Conservation (phyloP, 1,140 invertebrate genomes). For the Luehdorfia chinensis region DNA sequence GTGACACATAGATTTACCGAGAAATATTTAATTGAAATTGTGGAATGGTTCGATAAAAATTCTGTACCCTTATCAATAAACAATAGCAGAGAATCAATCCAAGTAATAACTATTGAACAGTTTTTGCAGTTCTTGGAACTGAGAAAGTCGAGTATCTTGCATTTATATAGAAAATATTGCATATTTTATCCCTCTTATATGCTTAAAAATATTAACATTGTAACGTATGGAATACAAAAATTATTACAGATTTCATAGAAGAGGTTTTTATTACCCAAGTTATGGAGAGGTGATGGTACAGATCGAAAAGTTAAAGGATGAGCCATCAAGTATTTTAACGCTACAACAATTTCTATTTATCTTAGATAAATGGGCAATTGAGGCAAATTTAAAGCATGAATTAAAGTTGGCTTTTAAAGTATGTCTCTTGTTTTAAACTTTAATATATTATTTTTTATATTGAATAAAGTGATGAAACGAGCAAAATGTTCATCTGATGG, state of each 20-base stretch:
- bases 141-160: constrained; percentile 42
- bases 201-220: too few relatives aligned
- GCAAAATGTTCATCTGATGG: too few relatives aligned
- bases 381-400: constrained; percentile 56
- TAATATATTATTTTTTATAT: too few relatives aligned
- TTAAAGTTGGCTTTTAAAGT: constrained; percentile 56
- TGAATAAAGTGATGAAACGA: too few relatives aligned
- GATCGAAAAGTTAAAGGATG: constrained; percentile 50
- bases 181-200: background rate
- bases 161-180: background rate
- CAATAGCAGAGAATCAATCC: constrained; percentile 37
- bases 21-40: constrained; percentile 46
- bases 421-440: too few relatives aligned
- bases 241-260: constrained; percentile 51
- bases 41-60: constrained; percentile 51
- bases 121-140: constrained; percentile 46
- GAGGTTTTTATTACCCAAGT: constrained; percentile 54
- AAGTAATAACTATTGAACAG: constrained; percentile 54
- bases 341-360: constrained; percentile 60
- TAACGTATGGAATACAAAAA: background rate
- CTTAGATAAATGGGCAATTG: constrained; percentile 45
- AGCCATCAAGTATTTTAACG: constrained; percentile 41
- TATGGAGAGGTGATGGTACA: constrained; percentile 60
- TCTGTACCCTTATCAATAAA: constrained; percentile 40
- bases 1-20: constrained; percentile 40